Conservation (phyloP, 2,797 vertebrate species). For the Sebastes minor region DNA sequence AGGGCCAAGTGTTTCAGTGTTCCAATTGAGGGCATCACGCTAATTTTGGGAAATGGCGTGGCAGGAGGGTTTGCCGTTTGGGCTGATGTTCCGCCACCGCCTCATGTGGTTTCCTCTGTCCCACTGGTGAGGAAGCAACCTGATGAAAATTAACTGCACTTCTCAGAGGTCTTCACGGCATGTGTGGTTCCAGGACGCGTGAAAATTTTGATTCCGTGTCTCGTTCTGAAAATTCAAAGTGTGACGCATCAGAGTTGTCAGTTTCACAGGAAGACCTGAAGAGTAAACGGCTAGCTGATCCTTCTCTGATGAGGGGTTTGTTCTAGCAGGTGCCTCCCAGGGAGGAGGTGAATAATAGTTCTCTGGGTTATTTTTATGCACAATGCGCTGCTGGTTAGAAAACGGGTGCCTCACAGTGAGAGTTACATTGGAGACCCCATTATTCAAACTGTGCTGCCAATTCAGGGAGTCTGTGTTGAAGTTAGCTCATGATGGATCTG, state of each 20-base stretch:
- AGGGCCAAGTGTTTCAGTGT: too few relatives aligned
- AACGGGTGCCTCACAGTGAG: too few relatives aligned
- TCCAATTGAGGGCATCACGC: background rate
- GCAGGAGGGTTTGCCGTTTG: background rate
- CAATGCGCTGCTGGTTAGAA: too few relatives aligned
- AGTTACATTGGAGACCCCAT: too few relatives aligned
- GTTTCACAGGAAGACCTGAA: background rate
- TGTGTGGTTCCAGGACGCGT: background rate
- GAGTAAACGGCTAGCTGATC: background rate
- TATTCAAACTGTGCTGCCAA: background rate
- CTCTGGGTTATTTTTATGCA: too few relatives aligned
- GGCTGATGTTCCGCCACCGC: background rate
- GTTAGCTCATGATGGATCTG: background rate
- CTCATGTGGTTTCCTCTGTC: background rate
- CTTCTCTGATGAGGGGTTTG: background rate
- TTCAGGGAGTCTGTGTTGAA: background rate
- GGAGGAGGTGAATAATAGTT: background rate
- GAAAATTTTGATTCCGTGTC: background rate
- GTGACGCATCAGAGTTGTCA: background rate
- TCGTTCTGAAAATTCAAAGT: background rate
- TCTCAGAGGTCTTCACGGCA: background rate
- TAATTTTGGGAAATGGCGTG: fast-evolving
- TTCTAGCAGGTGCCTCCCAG: background rate
- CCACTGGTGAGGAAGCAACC: background rate
- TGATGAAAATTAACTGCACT: background rate